Evolutionary conservation across 1,140 invertebrate species (phyloP).

Genomic region (Platyscapa corneri): DNA sequence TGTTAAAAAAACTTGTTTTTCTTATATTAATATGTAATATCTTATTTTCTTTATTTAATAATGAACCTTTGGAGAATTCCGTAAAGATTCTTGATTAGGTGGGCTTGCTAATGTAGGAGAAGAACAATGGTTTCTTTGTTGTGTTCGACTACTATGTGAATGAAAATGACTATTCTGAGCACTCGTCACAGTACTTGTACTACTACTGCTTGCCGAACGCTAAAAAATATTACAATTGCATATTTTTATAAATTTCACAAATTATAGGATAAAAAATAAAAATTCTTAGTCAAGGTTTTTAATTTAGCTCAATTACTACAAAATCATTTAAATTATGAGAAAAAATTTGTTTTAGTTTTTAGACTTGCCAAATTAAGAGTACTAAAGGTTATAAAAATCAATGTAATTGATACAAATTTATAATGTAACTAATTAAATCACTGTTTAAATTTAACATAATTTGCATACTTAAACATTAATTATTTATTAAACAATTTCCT

Average conservation of each 20-base stretch:
- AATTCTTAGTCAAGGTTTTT: no score
- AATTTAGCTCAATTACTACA: no score
- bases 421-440: no score
- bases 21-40: background rate
- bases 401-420: no score
- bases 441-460: no score
- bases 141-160: slow-evolving; percentile 66
- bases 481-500: no score
- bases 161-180: slow-evolving; percentile 71
- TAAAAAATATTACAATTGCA: slow-evolving; percentile 31
- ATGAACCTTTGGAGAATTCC: slow-evolving; percentile 69
- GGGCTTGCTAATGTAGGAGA: slow-evolving; percentile 65
- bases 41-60: background rate
- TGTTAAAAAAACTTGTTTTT: slow-evolving; percentile 18
- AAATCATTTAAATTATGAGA: no score
- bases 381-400: no score
- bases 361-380: no score
- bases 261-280: background rate
- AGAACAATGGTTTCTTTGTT: slow-evolving; percentile 68
- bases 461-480: no score
- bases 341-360: no score
- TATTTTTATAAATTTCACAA: background rate
- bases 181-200: slow-evolving; percentile 71
- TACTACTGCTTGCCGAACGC: slow-evolving; percentile 70
- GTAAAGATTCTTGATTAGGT: slow-evolving; percentile 67